A percentile compares a stretch with the other conserved stretches of the same genome.
Evolutionary conservation across 2,797 vertebrate species (phyloP).

Genomic region (Alca torda): DNA sequence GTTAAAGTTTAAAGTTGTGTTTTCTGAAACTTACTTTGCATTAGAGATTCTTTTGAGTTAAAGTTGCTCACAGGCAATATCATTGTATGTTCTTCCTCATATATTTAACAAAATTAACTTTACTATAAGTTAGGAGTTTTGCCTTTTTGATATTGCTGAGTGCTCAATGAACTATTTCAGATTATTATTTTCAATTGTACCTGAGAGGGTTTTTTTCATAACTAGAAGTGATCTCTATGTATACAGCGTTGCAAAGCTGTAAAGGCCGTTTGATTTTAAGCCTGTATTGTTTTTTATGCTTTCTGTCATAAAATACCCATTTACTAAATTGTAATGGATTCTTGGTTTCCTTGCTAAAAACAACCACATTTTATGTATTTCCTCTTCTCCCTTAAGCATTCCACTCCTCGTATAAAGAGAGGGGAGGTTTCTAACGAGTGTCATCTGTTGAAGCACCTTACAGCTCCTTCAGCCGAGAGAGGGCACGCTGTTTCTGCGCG

Average conservation of each 20-base stretch:
- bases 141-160: neutral
- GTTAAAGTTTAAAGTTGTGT: neutral
- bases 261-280: neutral
- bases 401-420: too few species aligned
- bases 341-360: neutral
- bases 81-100: neutral
- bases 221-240: neutral
- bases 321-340: neutral
- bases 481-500: neutral
- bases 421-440: neutral
- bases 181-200: neutral
- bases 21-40: neutral
- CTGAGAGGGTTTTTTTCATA: neutral
- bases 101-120: neutral
- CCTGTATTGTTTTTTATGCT: neutral
- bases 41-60: neutral
- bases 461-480: neutral
- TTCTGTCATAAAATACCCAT: neutral
- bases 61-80: neutral
- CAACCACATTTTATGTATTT: neutral
- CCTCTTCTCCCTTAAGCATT: neutral
- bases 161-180: neutral
- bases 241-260: neutral
- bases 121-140: neutral
- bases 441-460: neutral